A percentile compares a stretch with the other conserved stretches of the same genome.
These are phyloP conservation scores for Brachyhypopomus gauderio DNA, from an alignment of 2,113 vertebrate genomes.

Conservation along the genomic window DNA sequence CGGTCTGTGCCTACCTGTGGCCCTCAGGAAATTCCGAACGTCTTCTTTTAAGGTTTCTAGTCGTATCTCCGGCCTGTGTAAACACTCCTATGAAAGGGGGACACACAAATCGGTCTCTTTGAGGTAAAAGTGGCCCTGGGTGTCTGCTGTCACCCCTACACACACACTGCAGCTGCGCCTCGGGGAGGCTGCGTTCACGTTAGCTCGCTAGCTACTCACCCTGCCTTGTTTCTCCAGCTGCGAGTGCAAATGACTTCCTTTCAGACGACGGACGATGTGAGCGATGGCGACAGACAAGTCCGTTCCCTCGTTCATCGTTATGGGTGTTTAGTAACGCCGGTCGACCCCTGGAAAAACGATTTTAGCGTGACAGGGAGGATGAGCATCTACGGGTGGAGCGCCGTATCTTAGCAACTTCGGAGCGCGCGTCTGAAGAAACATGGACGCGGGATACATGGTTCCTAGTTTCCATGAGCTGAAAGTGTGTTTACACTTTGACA, in stretches of 20 bases:
- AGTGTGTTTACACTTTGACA: not conserved
- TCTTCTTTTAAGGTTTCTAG: slow-evolving; percentile 92
- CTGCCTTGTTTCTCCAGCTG: slow-evolving; percentile 92
- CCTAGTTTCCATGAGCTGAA: slow-evolving; percentile 41
- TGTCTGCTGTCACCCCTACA: not conserved
- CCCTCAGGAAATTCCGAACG: slow-evolving; percentile 87
- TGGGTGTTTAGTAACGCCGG: not conserved
- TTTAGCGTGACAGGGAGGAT: not conserved
- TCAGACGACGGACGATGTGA: slow-evolving; percentile 87
- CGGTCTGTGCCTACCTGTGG: slow-evolving; percentile 76
- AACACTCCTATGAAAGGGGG: slow-evolving; percentile 77
- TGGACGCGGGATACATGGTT: slow-evolving; percentile 54
- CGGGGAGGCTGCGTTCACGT: not conserved
- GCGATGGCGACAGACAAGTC: slow-evolving; percentile 85
- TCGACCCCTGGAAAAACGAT: not conserved
- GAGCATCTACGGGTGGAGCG: slow-evolving; percentile 43
- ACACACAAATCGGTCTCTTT: not conserved
- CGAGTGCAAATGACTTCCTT: slow-evolving; percentile 84
- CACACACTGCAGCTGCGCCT: slow-evolving; percentile 2
- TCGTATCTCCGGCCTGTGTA: slow-evolving; percentile 90
- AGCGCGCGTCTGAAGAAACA: slow-evolving; percentile 61
- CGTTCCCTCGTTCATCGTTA: slow-evolving; percentile 78
- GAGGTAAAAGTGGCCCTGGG: not conserved
- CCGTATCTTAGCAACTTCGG: slow-evolving; percentile 69
- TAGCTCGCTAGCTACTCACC: slow-evolving; percentile 76